Base-by-base conservation (phyloP, 2,888 invertebrate genomes). In the Agrotis puta region DNA sequence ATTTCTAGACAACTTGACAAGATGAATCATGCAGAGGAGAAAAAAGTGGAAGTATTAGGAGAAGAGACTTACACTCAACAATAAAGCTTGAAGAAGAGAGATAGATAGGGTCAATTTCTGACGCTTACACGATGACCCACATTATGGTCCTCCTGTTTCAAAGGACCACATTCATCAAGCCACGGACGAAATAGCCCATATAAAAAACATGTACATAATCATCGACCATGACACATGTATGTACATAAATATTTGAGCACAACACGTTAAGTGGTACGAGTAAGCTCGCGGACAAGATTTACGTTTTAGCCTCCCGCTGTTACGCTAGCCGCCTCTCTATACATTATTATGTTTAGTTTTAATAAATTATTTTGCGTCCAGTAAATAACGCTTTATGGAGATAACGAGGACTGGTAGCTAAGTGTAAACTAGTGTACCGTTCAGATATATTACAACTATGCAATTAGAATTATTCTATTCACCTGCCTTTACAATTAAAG, bases 241-340 rank as follows among this genome's bases (percentile, higher is more conserved):
- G 63, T 74, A 68, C 63, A 75, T 82, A 75, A 73, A 79, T 75
- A 79, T 80, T 69, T 58, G 53, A 78, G 67, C 61, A 77, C 66
- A 77, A 73, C 74, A 77, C 64, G 66, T 77, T 77, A 87, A 85
- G 79, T 88, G 83, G 85, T 73, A 83, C 82, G 81, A 85, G 84
- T 82, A 77, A 76, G 65, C 85, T 81, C 81, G 83, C 74, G 68
- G 87, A 93, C 93, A 92, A 87, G 93, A 89, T 84, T 91, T 90
- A 88, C 88, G 89, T 93, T 93, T 93, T 93, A 93, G 88, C 89
- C 92, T 76, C 93, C 93, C 89, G 92, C 91, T 87, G 92, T 66
- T 84, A 86, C 70, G 75, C 79, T 82, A 84, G 82, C 81, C 84
- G 81, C 75, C 81, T 81, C 70, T 70, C 70, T 69, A 78, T 81